These are phyloP conservation scores for Cranoglanis bouderius DNA, from an alignment of 2,113 vertebrate genomes.

Conservation along the genomic window DNA sequence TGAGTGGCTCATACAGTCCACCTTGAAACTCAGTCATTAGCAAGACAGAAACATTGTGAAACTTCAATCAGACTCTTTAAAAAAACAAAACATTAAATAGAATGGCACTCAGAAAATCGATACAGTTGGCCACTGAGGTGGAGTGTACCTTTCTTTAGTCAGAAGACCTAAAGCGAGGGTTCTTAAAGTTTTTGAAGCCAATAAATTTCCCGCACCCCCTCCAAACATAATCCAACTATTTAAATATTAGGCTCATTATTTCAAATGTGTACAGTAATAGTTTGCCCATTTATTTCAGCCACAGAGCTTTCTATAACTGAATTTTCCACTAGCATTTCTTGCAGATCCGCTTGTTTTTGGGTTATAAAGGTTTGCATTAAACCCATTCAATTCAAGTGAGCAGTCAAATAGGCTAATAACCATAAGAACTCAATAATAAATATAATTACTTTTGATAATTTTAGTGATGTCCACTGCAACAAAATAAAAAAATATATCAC, in stretches of 20 bases:
- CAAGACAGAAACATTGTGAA: not conserved
- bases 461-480: not conserved
- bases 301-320: not conserved
- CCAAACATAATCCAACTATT: not conserved
- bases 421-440: not conserved
- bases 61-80: not conserved
- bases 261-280: not conserved
- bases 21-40: not conserved
- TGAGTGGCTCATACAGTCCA: not conserved
- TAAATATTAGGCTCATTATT: not conserved
- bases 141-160: not conserved
- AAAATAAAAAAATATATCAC: not conserved
- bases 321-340: not conserved
- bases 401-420: not conserved
- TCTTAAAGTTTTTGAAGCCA: not conserved
- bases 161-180: not conserved
- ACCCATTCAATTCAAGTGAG: not conserved
- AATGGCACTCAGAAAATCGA: not conserved
- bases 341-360: not conserved
- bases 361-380: not conserved
- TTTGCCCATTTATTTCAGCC: not conserved
- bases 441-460: not conserved
- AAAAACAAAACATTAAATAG: not conserved
- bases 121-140: not conserved
- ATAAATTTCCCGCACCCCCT: not conserved